Percentiles rank a stretch among this genome's conserved stretches.
Conservation (phyloP, 2,888 invertebrate genomes). For the Polydesmus complanatus region DNA sequence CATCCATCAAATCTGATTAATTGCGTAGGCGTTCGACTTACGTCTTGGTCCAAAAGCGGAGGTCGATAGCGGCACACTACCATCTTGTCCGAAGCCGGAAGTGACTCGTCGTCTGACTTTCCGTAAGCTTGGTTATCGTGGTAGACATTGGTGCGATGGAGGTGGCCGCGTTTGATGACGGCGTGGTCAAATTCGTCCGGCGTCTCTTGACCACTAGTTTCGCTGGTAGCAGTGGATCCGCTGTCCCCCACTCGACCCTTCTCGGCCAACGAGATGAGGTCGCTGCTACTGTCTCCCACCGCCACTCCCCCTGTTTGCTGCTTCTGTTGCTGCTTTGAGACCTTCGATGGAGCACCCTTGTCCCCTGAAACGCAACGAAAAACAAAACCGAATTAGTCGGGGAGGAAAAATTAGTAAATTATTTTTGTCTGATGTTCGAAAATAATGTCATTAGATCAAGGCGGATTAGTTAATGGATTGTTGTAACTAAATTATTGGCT, state of each 20-base stretch:
- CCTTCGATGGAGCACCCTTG: background rate
- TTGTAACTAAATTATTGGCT: too few relatives aligned
- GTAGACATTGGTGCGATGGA: constrained; percentile 15
- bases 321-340: too few relatives aligned
- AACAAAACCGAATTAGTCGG: background rate
- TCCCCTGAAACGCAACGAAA: constrained; percentile 1
- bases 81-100: constrained; percentile 19
- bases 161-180: constrained; percentile 4
- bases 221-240: constrained; percentile 23
- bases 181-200: constrained; percentile 14
- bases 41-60: constrained; percentile 13
- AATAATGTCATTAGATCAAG: too few relatives aligned
- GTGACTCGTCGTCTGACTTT: constrained; percentile 21
- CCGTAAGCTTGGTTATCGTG: constrained; percentile 23
- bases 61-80: constrained; percentile 11
- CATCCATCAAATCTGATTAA: too few relatives aligned
- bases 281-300: constrained; percentile 18
- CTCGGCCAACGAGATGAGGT: constrained; percentile 24
- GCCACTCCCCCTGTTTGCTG: background rate
- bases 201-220: constrained; percentile 22
- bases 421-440: background rate
- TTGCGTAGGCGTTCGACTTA: too few relatives aligned
- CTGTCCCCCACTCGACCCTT: constrained; percentile 23
- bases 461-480: too few relatives aligned
- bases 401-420: background rate